Conservation (phyloP, 2,888 invertebrate genomes). For the Papilio gigon region DNA sequence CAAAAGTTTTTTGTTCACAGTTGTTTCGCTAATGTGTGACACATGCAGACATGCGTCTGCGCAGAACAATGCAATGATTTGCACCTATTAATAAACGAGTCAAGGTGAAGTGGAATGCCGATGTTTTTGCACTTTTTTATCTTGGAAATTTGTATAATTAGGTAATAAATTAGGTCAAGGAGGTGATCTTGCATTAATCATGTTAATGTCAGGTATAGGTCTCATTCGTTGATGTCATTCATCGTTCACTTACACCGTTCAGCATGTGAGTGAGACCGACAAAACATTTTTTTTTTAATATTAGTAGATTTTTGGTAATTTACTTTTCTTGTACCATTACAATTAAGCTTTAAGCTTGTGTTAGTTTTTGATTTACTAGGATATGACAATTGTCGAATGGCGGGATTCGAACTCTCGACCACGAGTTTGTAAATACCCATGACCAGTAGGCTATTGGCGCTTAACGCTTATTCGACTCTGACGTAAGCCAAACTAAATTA, state of each 20-base stretch:
- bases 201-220: neutral
- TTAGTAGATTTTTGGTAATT: too few relatives aligned
- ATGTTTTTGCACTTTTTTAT: slow-evolving; percentile 7
- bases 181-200: neutral
- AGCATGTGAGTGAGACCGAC: too few relatives aligned
- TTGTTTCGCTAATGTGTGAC: slow-evolving; percentile 16
- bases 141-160: slow-evolving; percentile 2
- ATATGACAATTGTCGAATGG: too few relatives aligned
- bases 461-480: too few relatives aligned
- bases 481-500: too few relatives aligned
- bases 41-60: slow-evolving; percentile 23
- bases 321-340: too few relatives aligned
- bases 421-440: too few relatives aligned
- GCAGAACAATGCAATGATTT: slow-evolving; percentile 30
- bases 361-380: too few relatives aligned
- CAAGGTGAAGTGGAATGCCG: slow-evolving; percentile 21
- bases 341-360: too few relatives aligned
- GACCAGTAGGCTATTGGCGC: too few relatives aligned
- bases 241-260: neutral
- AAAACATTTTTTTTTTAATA: too few relatives aligned
- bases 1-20: neutral
- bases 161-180: slow-evolving; percentile 21
- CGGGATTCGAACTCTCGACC: too few relatives aligned
- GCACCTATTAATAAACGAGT: slow-evolving; percentile 10
- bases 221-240: neutral